Base-by-base conservation (phyloP, 2,888 invertebrate species). In the Phoenoteleia sp. region DNA sequence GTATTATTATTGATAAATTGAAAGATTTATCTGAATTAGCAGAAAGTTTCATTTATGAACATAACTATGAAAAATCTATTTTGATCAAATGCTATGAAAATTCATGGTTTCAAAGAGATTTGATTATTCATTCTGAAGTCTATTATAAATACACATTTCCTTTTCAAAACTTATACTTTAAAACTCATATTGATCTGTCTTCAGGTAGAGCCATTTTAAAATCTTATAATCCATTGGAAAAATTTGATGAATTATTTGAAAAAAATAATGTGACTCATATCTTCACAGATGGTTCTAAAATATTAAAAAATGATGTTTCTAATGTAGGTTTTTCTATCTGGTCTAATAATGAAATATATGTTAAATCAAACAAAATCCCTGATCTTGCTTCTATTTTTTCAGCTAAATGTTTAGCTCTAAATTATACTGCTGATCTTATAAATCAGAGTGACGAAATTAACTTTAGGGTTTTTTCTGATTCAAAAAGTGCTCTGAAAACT, bases 381-480 rank as follows among this genome's bases (percentile, higher is more conserved):
- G 54, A 54, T 27, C 23, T 54, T n/a, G 54, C 54, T n/a, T 54
- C 54, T 5, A 54, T 54, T 5, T 54, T 64, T 19, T 27, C 64
- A 1, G 64, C 47, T 3, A 17, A 64, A 27, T 52, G 36, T 17
- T 3, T 69, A 19, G 69, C 69, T 54, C 7, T 69, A 6, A 42
- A 21, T 25, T 42, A 3, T 2, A 36, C 66, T 19, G 3, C 33
- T 33, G 49, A 49, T 21, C 21, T 33, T 1, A 29, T 47, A 13
- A 49, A 33, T 15, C 17, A 71, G 1, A 56, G n/a, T 49, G 17
- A n/a, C 3, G 15, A 54, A 2, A 7, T 9, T 1, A 17, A 15
- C 3, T 23, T 52, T 52, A 21, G 42, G 13, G 52, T 75, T 15
- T 64, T 75, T 36, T 52, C 75, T 13, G 64, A 75, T 11, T 36